Evolutionary conservation across 2,113 vertebrate species (phyloP).

Genomic region (Brachirus orientalis): DNA sequence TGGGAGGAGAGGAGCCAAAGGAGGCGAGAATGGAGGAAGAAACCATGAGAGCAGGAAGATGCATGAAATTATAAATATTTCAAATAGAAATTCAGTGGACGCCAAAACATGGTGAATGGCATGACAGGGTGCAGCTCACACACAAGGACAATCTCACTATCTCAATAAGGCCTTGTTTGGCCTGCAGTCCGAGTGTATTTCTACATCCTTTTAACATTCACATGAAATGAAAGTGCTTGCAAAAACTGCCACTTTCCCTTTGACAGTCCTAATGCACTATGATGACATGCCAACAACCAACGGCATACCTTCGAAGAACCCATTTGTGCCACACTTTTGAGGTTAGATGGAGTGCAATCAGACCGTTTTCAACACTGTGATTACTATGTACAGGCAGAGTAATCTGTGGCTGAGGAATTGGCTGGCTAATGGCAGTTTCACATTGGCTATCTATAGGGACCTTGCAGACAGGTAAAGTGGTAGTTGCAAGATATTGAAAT

Average conservation of each 20-base stretch:
- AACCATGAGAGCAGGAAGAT: slow-evolving; percentile 20
- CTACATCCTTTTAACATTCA: slow-evolving; percentile 73
- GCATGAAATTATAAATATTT: slow-evolving; percentile 44
- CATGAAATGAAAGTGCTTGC: slow-evolving; percentile 58
- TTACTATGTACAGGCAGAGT: slow-evolving; percentile 72
- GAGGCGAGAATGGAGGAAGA: slow-evolving; percentile 22
- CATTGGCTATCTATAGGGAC: slow-evolving; percentile 75
- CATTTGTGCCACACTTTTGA: slow-evolving; percentile 76
- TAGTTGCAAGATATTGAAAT: slow-evolving; percentile 78
- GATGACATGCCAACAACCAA: slow-evolving; percentile 73
- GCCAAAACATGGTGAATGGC: background rate
- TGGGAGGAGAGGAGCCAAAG: slow-evolving; percentile 38
- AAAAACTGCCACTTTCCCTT: slow-evolving; percentile 65
- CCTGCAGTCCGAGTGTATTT: slow-evolving; percentile 56
- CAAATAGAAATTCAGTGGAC: slow-evolving; percentile 30
- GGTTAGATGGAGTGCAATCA: slow-evolving; percentile 76
- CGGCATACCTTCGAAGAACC: slow-evolving; percentile 70
- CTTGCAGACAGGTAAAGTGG: slow-evolving; percentile 78
- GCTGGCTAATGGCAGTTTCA: slow-evolving; percentile 74
- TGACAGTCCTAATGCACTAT: slow-evolving; percentile 79
- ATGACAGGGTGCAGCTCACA: slow-evolving; percentile 20
- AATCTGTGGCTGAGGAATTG: slow-evolving; percentile 77
- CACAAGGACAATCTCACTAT: slow-evolving; percentile 17
- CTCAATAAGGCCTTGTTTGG: slow-evolving; percentile 37
- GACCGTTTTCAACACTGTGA: slow-evolving; percentile 76